Evolutionary conservation across 1,140 invertebrate genomes (phyloP).

Genomic region (Spodoptera frugiperda): DNA sequence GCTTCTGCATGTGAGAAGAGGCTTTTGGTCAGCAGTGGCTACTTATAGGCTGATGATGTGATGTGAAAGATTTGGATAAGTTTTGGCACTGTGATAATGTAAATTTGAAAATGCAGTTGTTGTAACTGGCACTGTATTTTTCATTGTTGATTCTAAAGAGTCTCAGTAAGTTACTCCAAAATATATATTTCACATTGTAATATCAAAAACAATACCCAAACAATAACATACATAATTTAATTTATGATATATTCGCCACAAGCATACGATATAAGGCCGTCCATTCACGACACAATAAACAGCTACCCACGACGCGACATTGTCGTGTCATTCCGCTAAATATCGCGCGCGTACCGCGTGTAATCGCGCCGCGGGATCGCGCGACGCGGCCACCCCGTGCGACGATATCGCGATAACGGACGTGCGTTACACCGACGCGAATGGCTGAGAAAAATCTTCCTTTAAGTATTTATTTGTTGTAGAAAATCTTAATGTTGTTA

Average conservation of each 20-base stretch:
- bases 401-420: conserved; percentile 56
- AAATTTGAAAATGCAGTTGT: too few species aligned
- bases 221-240: conserved; percentile 11
- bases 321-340: conserved; percentile 63
- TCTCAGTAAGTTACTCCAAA: background rate
- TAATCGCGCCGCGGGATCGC: conserved; percentile 57
- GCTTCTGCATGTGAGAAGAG: too few species aligned
- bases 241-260: conserved; percentile 23
- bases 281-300: conserved; percentile 53
- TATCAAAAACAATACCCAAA: background rate
- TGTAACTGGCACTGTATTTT: background rate
- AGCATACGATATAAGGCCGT: conserved; percentile 33
- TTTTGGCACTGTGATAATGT: too few species aligned
- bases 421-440: conserved; percentile 50
- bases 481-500: too few species aligned
- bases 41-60: too few species aligned
- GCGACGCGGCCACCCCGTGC: conserved; percentile 61
- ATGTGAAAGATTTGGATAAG: too few species aligned
- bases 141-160: background rate
- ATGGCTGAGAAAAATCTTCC: background rate
- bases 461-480: too few species aligned
- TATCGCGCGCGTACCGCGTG: conserved; percentile 59
- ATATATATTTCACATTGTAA: background rate
- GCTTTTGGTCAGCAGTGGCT: too few species aligned
- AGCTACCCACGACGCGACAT: conserved; percentile 58